These are phyloP conservation scores for Asbolus verrucosus DNA, from an alignment of 1,140 invertebrate genomes.

Conservation along the genomic window DNA sequence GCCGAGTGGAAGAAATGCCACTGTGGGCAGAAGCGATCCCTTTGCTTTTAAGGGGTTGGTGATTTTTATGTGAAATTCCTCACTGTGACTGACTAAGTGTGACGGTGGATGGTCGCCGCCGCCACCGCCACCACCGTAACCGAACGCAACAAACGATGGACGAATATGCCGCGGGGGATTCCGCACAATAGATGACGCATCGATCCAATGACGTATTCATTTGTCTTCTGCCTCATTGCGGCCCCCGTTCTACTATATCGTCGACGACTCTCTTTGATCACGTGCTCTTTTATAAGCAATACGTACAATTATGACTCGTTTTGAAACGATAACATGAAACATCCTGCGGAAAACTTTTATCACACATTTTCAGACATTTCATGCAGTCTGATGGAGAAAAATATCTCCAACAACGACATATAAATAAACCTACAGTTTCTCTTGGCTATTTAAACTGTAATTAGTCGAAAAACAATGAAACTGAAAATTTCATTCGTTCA, in stretches of 20 bases:
- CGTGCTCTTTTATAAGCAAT: slow-evolving; percentile 31
- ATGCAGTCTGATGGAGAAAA: too few relatives aligned
- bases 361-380: too few relatives aligned
- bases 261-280: slow-evolving; percentile 13
- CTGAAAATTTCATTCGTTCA: too few relatives aligned
- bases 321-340: too few relatives aligned
- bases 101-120: slow-evolving; percentile 8
- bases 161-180: slow-evolving; percentile 53
- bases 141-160: slow-evolving; percentile 46
- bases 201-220: slow-evolving; percentile 58
- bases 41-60: slow-evolving; percentile 10
- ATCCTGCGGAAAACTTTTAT: too few relatives aligned
- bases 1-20: too few relatives aligned
- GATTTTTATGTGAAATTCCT: slow-evolving; percentile 22
- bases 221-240: slow-evolving; percentile 56
- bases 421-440: too few relatives aligned
- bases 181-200: slow-evolving; percentile 57
- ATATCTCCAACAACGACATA: too few relatives aligned
- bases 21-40: slow-evolving; percentile 1
- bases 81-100: slow-evolving; percentile 4
- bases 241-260: slow-evolving; percentile 21
- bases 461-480: too few relatives aligned
- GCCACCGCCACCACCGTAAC: slow-evolving; percentile 9
- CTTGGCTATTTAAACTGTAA: too few relatives aligned
- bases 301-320: slow-evolving; percentile 31